Evolutionary conservation across 2,888 invertebrate species (phyloP).

Genomic region (Epirrhoe alternata): DNA sequence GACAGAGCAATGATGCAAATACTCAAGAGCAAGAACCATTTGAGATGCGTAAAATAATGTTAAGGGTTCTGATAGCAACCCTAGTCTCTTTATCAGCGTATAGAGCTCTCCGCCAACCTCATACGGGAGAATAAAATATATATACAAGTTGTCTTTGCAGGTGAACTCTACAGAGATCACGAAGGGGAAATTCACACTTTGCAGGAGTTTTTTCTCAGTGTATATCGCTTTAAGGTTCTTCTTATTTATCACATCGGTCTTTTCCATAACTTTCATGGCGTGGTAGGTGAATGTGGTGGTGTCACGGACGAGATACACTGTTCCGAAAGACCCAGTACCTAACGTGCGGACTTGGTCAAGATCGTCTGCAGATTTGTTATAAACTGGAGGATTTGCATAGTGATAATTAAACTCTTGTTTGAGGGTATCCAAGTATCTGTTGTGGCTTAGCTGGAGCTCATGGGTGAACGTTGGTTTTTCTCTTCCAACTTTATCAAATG

Average conservation of each 20-base stretch:
- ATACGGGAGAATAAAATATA: slow-evolving; percentile 92
- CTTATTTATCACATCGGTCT: slow-evolving; percentile 91
- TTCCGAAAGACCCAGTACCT: slow-evolving; percentile 94
- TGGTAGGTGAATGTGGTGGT: slow-evolving; percentile 86
- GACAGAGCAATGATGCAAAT: slow-evolving; percentile 93
- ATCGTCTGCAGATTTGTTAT: slow-evolving; percentile 75
- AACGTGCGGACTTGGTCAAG: slow-evolving; percentile 90
- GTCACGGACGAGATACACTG: slow-evolving; percentile 89
- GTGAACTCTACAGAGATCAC: slow-evolving; percentile 91
- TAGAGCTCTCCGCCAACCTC: slow-evolving; percentile 94
- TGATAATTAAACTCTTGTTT: slow-evolving; percentile 63
- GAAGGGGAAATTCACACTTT: slow-evolving; percentile 93
- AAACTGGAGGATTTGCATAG: slow-evolving; percentile 44
- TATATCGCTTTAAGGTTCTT: slow-evolving; percentile 93
- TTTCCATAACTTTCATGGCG: slow-evolving; percentile 95
- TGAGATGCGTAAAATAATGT: slow-evolving; percentile 95
- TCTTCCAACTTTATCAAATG: slow-evolving; percentile 49
- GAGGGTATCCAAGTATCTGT: slow-evolving; percentile 60
- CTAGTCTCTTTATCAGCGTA: slow-evolving; percentile 86
- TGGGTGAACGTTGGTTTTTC: slow-evolving; percentile 51
- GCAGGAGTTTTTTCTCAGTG: slow-evolving; percentile 94
- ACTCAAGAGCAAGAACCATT: slow-evolving; percentile 94
- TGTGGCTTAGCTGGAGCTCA: slow-evolving; percentile 58
- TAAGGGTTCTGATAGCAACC: slow-evolving; percentile 88
- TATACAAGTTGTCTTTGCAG: slow-evolving; percentile 92